Evolutionary conservation across 2,888 invertebrate genomes (phyloP).

Genomic region (Nomada ferruginata): DNA sequence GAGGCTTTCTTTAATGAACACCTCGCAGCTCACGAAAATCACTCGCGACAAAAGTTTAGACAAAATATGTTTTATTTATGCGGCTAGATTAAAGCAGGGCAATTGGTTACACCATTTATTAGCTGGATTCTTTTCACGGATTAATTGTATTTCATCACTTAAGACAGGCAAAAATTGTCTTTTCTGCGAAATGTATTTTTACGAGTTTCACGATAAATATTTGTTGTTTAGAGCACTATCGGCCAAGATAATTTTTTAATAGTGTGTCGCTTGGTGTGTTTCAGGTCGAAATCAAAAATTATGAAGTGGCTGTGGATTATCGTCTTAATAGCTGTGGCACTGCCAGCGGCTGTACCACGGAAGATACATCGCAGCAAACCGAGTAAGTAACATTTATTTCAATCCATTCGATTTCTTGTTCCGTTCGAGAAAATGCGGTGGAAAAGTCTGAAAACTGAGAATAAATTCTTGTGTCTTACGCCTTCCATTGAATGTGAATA

Average conservation of each 20-base stretch:
- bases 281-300: slow-evolving; percentile 63
- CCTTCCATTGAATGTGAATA: neutral
- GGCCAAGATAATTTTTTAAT: neutral
- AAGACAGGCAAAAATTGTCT: no score
- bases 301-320: slow-evolving; percentile 79
- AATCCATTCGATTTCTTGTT: slow-evolving; percentile 19
- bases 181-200: no score
- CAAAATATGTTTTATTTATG: neutral
- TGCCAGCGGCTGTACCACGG: slow-evolving; percentile 77
- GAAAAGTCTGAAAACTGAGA: no score
- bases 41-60: neutral
- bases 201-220: no score
- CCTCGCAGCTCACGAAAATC: slow-evolving; percentile 27
- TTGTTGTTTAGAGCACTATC: no score
- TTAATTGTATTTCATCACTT: neutral
- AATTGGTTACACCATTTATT: neutral
- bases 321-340: slow-evolving; percentile 73
- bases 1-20: slow-evolving; percentile 52
- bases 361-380: slow-evolving; percentile 78
- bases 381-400: slow-evolving; percentile 73
- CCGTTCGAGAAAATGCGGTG: neutral
- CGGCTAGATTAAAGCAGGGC: neutral
- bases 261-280: slow-evolving; percentile 48
- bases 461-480: no score
- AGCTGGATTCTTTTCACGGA: neutral